Evolutionary conservation across 1,140 invertebrate species (phyloP).

Genomic region (Zaprionus capensis): DNA sequence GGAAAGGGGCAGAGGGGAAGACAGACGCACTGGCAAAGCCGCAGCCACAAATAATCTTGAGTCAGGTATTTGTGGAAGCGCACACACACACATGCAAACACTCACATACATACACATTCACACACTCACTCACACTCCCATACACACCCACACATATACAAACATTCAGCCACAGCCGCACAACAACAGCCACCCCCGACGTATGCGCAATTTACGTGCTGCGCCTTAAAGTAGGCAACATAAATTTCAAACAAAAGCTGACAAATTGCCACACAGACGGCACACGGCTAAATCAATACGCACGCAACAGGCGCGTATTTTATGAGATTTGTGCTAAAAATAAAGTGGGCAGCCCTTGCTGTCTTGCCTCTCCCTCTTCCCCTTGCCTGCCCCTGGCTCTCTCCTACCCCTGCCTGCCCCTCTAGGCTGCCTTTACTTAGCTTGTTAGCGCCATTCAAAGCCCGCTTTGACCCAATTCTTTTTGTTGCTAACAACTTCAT

Average conservation of each 20-base stretch:
- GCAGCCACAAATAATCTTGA: conserved; percentile 49
- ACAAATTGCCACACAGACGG: conserved; percentile 43
- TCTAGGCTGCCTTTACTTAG: background rate
- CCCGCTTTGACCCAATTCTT: conserved; percentile 58
- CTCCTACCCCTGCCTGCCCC: background rate
- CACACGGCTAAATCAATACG: conserved; percentile 45
- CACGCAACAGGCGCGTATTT: conserved; percentile 45
- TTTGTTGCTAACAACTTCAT: conserved; percentile 54
- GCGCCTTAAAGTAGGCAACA: conserved; percentile 53
- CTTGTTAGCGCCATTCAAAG: conserved; percentile 35
- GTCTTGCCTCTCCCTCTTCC: background rate
- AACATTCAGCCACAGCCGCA: background rate
- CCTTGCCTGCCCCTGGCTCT: background rate
- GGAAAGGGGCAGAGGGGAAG: background rate
- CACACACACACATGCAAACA: conserved; percentile 9
- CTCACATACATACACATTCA: background rate
- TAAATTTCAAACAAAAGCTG: conserved; percentile 51
- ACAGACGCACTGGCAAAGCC: conserved; percentile 6
- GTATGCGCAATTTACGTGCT: conserved; percentile 38
- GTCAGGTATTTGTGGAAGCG: conserved; percentile 49
- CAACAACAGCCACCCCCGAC: conserved; percentile 8
- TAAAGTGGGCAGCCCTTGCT: conserved; percentile 5
- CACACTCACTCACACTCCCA: background rate
- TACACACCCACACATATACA: conserved; percentile 1
- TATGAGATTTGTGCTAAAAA: conserved; percentile 50